These are phyloP conservation scores for Dasysyrphus albostriatus DNA, from an alignment of 2,888 invertebrate genomes.

Conservation along the genomic window DNA sequence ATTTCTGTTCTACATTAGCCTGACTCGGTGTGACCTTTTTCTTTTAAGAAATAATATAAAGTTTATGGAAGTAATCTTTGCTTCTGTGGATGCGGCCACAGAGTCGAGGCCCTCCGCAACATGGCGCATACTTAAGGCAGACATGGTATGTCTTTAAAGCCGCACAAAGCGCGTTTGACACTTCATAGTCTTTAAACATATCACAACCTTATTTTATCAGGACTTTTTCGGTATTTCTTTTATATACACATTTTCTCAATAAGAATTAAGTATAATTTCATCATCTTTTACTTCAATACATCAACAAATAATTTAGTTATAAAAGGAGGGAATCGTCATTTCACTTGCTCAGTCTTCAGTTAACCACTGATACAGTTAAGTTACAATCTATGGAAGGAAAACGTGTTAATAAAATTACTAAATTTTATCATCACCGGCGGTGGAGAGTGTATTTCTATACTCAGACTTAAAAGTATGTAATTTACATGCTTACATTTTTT, in stretches of 20 bases:
- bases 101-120: too few relatives aligned
- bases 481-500: background rate
- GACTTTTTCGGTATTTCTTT: background rate
- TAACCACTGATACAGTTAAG: background rate
- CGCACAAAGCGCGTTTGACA: too few relatives aligned
- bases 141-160: too few relatives aligned
- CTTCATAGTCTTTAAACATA: too few relatives aligned
- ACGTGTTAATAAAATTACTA: background rate
- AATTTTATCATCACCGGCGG: slow-evolving; percentile 4
- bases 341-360: slow-evolving; percentile 8
- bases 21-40: too few relatives aligned
- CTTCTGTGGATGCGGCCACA: too few relatives aligned
- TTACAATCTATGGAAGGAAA: slow-evolving; percentile 14
- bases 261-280: slow-evolving; percentile 6
- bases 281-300: slow-evolving; percentile 1
- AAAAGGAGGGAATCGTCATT: background rate
- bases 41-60: too few relatives aligned
- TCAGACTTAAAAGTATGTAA: background rate
- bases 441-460: background rate
- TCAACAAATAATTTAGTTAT: background rate
- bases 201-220: background rate
- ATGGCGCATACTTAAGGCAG: too few relatives aligned
- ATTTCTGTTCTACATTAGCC: too few relatives aligned
- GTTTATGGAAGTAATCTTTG: too few relatives aligned
- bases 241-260: background rate